Evolutionary conservation across 1,140 invertebrate genomes (phyloP).

Genomic region (Hyposmocoma kahamanoa): DNA sequence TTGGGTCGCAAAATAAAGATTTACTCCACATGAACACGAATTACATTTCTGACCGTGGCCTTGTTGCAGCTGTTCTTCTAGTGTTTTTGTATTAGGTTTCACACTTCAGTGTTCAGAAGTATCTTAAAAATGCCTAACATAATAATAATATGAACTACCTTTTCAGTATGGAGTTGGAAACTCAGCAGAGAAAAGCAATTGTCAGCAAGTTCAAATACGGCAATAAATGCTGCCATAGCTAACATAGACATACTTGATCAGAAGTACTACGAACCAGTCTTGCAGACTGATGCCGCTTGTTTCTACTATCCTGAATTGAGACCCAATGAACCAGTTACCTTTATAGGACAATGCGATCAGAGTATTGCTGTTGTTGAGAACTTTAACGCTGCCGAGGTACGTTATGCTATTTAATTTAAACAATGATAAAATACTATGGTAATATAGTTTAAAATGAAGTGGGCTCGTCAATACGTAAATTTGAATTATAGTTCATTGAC

Average conservation of each 20-base stretch:
- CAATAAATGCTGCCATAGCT: constrained; percentile 26
- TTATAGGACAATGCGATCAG: constrained; percentile 43
- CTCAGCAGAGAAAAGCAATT: constrained; percentile 36
- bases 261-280: constrained; percentile 26
- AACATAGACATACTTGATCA: constrained; percentile 27
- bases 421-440: too few species aligned
- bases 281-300: constrained; percentile 36
- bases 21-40: not conserved
- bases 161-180: constrained; percentile 56
- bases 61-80: not conserved
- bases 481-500: too few species aligned
- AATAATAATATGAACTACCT: not conserved
- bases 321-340: constrained; percentile 33
- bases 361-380: constrained; percentile 36
- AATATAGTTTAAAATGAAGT: too few species aligned
- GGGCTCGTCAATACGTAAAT: too few species aligned
- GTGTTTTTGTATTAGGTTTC: too few species aligned
- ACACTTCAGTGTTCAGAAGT: not conserved
- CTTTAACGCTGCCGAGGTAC: constrained; percentile 35
- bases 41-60: not conserved
- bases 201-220: constrained; percentile 9
- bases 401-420: too few species aligned
- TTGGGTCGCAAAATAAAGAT: too few species aligned
- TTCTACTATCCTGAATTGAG: constrained; percentile 40
- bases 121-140: not conserved